Base-by-base conservation (phyloP, 1,140 invertebrate genomes). In the Drosophila willistoni region DNA sequence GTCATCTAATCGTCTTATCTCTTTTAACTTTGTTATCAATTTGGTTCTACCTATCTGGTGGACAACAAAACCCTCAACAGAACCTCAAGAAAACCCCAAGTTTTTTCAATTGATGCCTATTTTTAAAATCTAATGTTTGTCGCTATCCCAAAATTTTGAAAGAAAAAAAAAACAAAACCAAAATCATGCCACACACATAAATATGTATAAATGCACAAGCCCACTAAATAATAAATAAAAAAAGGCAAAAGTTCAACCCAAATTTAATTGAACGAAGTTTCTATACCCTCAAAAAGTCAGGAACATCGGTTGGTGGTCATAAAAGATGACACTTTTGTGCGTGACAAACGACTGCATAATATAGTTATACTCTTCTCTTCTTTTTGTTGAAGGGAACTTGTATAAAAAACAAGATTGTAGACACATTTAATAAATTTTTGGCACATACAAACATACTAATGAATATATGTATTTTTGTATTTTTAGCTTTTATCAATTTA, bases 401-500 rank as follows among this genome's bases (percentile, higher is more conserved):
- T 64, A 60, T 55, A 59, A 75, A 75, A 85, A 72, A 76, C 72
- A 66, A 64, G 63, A 82, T 82, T 82, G 82, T 67, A 64, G 62
- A 56, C 64, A 72, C 64, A 82, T 76, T 68, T 75, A 85, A 85
- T 74, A 61, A 76, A 34, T 73, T 79, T 71, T 64, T 64, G 55
- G 36, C 36, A 39, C 12, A 39, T 39, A 39, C 36, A 39, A 3
- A 39, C 36, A 39, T 39, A 39, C 36, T 73, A 57, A 66, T 39
- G 12, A 39, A 39, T 39, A 39, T 3, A 39, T 39, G 13, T 3
- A 17, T 14, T 19, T 17, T 51, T 83, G 67, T 87, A 87, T 87
- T 87, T 87, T 89, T 90, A 90, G 84, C 77, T 75, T 29, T 89
- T 89, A 84, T 84, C 85, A 89, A 72, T 78, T 76, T 68, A 57